Base-by-base conservation (phyloP, 2,113 vertebrate genomes). In the Panurus biarmicus region DNA sequence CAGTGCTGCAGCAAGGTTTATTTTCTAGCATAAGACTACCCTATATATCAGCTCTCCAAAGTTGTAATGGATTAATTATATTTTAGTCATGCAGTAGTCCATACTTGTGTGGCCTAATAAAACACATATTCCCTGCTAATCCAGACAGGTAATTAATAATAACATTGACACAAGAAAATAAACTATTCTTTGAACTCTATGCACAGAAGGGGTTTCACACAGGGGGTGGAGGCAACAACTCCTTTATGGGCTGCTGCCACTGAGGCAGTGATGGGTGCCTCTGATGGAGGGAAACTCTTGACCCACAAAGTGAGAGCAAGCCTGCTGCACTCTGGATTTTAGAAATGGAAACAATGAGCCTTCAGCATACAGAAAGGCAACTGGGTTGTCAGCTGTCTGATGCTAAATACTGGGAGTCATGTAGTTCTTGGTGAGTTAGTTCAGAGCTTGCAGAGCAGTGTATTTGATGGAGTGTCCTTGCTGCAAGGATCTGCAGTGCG, bases 1-100 rank as follows among this genome's bases (percentile, higher is more conserved):
- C 45, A 88, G 28, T 96, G 78, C 91, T 86, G 96, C 72, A 92
- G 91, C 94, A 90, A 83, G 48, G 72, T 97, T 95, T 89, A 87
- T 95, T 96, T 96, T 87, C 69, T 84, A 51, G 66, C 50, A 48
- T 95, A 94, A 85, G 36, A 53, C 16, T 71, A 76, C 58, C 42
- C 29, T 87, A 44, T 90, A 29, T 42, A 86, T 93, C 67, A 93
- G 36, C 11, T 58, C 54, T 93, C 69, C 58, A 22, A 51, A 42
- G 35, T 82, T 96, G 95, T 80, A 89, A 53, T 50, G 44, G 53
- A 87, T 93, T 89, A 79, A 82, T 87, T 97, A 36, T 25, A 85
- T 93, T 97, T 97, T 87, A 92, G 70, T 95, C 58, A 42, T 74
- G 47, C 50, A 42, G 31, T 77, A 78, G 73, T 51, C 85, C 60